phyloP scores from a whole-genome alignment of 2,888 invertebrate genomes.

The Tetranychus truncatus region DNA sequence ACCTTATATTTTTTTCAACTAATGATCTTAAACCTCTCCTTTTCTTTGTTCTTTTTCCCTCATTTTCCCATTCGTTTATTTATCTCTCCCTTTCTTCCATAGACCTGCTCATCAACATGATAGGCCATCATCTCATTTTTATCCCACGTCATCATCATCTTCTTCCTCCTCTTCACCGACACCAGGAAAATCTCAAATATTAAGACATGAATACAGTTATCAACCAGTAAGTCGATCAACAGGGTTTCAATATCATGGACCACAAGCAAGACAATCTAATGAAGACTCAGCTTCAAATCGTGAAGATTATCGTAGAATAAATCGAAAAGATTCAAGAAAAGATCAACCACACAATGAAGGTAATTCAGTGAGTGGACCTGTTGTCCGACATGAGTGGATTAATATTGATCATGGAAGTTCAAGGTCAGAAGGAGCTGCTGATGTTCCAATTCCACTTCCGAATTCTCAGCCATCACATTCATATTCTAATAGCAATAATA shows the following conservation, averaged over 20 bases:
- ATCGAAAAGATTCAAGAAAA: not conserved
- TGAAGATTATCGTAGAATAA: not conserved
- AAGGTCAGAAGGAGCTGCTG: not conserved
- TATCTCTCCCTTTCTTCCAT: slow-evolving; percentile 2
- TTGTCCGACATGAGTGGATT: not conserved
- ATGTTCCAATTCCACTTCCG: not conserved
- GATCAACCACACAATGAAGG: not conserved
- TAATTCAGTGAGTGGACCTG: not conserved
- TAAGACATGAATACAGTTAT: not conserved
- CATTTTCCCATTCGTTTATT: not conserved
- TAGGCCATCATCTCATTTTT: not conserved
- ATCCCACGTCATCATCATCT: not conserved
- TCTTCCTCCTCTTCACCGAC: not conserved
- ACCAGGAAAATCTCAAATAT: not conserved
- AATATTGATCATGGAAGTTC: not conserved
- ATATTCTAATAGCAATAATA: not conserved
- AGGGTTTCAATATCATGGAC: not conserved
- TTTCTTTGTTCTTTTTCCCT: not conserved
- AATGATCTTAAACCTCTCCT: not conserved
- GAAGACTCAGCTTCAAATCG: not conserved
- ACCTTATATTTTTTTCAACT: not conserved
- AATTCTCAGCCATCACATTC: not conserved
- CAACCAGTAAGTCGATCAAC: not conserved
- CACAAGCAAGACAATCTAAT: not conserved
- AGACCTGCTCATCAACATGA: not conserved